Conservation (phyloP, 2,888 invertebrate species). For the Oeneis ivallda region DNA sequence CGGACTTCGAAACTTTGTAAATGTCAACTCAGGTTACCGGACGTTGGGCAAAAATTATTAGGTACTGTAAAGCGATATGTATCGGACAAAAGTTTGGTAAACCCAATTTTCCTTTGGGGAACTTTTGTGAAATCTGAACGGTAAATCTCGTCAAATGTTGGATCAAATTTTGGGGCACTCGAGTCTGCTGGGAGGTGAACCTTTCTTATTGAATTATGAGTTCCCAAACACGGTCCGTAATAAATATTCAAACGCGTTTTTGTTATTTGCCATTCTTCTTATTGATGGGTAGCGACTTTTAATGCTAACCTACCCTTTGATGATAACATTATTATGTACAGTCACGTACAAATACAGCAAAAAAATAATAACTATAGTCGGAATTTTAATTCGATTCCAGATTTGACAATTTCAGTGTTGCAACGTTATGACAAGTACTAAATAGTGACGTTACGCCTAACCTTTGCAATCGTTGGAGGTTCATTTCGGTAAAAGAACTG, state of each 20-base stretch:
- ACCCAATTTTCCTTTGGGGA: slow-evolving; percentile 74
- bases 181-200: slow-evolving; percentile 49
- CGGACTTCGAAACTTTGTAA: slow-evolving; percentile 18
- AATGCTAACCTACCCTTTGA: too few relatives aligned
- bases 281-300: background rate
- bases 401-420: too few relatives aligned
- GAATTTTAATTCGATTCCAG: too few relatives aligned
- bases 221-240: slow-evolving; percentile 23
- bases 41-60: slow-evolving; percentile 9
- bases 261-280: slow-evolving; percentile 18
- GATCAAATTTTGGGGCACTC: slow-evolving; percentile 48
- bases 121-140: slow-evolving; percentile 67
- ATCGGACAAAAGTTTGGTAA: slow-evolving; percentile 59
- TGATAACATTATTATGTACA: too few relatives aligned
- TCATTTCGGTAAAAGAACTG: too few relatives aligned
- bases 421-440: too few relatives aligned
- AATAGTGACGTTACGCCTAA: too few relatives aligned
- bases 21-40: slow-evolving; percentile 16
- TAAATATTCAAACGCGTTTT: slow-evolving; percentile 28
- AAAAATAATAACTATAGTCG: too few relatives aligned
- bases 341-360: too few relatives aligned
- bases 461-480: too few relatives aligned
- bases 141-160: slow-evolving; percentile 74
- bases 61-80: slow-evolving; percentile 22
- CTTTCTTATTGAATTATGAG: slow-evolving; percentile 63